These are phyloP conservation scores for Harmothoe impar DNA, from an alignment of 2,888 invertebrate species.

Conservation along the genomic window DNA sequence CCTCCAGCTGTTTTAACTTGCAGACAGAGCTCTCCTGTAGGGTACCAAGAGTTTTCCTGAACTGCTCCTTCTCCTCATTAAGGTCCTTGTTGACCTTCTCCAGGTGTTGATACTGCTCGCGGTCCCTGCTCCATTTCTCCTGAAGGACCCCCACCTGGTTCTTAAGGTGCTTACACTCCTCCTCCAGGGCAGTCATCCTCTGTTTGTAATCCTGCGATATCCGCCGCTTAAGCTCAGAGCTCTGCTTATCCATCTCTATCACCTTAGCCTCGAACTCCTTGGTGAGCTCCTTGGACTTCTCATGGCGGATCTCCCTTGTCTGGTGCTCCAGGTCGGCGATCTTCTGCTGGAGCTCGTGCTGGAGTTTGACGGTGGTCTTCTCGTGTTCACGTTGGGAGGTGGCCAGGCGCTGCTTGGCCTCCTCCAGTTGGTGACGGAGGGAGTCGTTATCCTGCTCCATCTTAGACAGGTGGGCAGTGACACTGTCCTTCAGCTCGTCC, in stretches of 20 bases:
- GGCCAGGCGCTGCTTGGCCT: conserved; percentile 3
- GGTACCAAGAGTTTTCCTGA: conserved; percentile 42
- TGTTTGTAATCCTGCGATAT: conserved; percentile 36
- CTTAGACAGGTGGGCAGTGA: conserved; percentile 49
- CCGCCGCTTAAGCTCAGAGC: conserved; percentile 34
- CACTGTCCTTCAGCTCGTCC: conserved; percentile 66
- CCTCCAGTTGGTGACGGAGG: conserved; percentile 59
- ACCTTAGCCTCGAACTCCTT: conserved; percentile 62
- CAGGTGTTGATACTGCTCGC: conserved; percentile 40
- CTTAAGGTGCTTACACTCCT: conserved; percentile 45
- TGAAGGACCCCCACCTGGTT: conserved; percentile 25
- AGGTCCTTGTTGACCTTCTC: conserved; percentile 44
- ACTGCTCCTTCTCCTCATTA: conserved; percentile 61
- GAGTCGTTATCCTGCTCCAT: conserved; percentile 65
- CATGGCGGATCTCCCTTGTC: conserved; percentile 55
- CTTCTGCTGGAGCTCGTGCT: conserved; percentile 60
- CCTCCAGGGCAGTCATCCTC: conserved; percentile 55
- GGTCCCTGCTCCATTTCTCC: conserved; percentile 39
- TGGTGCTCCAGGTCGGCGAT: conserved; percentile 63
- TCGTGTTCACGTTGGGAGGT: conserved; percentile 55
- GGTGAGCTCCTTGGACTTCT: conserved; percentile 61
- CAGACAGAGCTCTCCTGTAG: conserved; percentile 45
- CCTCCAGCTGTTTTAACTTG: conserved; percentile 58
- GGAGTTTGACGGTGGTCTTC: not conserved
- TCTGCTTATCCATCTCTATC: conserved; percentile 55